These are phyloP conservation scores for Cactoblastis cactorum DNA, from an alignment of 2,888 invertebrate genomes.

Conservation along the genomic window DNA sequence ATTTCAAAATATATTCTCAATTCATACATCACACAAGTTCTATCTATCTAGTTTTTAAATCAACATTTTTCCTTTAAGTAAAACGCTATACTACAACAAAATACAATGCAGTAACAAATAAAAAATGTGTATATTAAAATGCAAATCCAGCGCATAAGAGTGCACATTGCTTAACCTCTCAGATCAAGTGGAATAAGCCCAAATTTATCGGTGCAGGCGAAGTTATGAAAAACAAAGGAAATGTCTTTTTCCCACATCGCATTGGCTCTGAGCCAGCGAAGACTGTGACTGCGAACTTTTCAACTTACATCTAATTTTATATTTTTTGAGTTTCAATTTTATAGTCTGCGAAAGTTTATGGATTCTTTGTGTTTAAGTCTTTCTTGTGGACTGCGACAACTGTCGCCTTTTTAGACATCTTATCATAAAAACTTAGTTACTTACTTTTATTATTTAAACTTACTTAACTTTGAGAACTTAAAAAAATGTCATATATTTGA, in stretches of 20 bases:
- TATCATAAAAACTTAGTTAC: too few relatives aligned
- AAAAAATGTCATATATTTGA: too few relatives aligned
- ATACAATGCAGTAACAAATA: neutral
- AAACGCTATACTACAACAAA: too few relatives aligned
- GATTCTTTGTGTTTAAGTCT: neutral
- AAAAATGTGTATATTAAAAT: neutral
- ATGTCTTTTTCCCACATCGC: constrained; percentile 49
- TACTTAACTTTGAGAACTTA: too few relatives aligned
- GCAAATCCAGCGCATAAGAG: neutral
- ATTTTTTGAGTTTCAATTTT: constrained; percentile 8
- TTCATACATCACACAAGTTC: too few relatives aligned
- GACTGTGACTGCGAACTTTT: constrained; percentile 21
- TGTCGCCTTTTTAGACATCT: too few relatives aligned
- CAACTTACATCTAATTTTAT: constrained; percentile 8
- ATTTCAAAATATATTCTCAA: too few relatives aligned
- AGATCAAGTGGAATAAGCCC: constrained; percentile 41
- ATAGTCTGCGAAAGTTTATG: neutral
- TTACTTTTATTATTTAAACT: neutral
- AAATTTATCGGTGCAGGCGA: constrained; percentile 25
- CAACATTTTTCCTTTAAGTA: too few relatives aligned
- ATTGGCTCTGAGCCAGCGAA: constrained; percentile 33
- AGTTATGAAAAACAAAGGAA: constrained; percentile 50
- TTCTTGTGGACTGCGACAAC: neutral
- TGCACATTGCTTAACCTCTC: neutral
- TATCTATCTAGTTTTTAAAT: too few relatives aligned